phyloP scores from a whole-genome alignment of 2,113 vertebrate genomes.

The Callionymus lyra region DNA sequence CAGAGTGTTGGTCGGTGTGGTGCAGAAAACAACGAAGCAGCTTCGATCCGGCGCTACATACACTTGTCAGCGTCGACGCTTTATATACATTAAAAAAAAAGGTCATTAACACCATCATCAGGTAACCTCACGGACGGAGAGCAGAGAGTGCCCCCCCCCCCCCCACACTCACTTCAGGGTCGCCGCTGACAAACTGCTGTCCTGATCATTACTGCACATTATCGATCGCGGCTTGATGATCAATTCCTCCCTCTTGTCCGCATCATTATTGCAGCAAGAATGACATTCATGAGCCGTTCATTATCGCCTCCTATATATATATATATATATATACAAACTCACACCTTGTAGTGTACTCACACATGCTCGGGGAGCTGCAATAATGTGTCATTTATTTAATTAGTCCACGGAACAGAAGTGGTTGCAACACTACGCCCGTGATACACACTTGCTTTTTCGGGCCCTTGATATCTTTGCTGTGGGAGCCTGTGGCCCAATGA shows the following conservation, averaged over 20 bases:
- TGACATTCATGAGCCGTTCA: conserved; percentile 47
- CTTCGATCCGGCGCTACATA: no score
- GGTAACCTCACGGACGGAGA: conserved; percentile 36
- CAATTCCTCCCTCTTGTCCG: conserved; percentile 42
- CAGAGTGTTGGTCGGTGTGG: no score
- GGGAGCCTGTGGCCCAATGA: conserved; percentile 22
- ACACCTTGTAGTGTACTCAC: conserved; percentile 10
- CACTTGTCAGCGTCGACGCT: no score
- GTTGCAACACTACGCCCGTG: background rate
- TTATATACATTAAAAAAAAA: no score
- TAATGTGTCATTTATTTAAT: conserved; percentile 24
- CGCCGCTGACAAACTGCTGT: conserved; percentile 45
- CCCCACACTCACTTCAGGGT: conserved; percentile 11
- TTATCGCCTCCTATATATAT: conserved; percentile 22
- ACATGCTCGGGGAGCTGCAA: conserved; percentile 1
- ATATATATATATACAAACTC: background rate
- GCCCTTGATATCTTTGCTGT: conserved; percentile 9
- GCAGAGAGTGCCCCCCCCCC: conserved; percentile 26
- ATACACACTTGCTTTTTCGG: conserved; percentile 2
- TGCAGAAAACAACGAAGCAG: no score
- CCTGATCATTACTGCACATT: conserved; percentile 43
- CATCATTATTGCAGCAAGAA: conserved; percentile 31
- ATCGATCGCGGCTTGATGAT: conserved; percentile 52
- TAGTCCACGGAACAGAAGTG: conserved; percentile 12
- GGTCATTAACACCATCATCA: no score